Evolutionary conservation across 2,888 invertebrate species (phyloP).

Genomic region (Drosophila borborema): DNA sequence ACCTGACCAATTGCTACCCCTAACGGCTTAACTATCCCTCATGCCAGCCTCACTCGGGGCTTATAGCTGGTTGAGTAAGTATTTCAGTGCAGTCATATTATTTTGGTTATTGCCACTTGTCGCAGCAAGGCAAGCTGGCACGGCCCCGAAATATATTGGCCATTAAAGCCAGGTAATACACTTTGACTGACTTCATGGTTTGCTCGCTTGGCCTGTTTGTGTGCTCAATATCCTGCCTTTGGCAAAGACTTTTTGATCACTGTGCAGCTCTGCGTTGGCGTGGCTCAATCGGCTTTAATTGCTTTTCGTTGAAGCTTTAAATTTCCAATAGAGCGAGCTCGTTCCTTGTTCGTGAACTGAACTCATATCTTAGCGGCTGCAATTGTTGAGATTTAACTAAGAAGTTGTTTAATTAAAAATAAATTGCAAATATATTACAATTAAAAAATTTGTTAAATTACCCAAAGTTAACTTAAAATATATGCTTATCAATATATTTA

Average conservation of each 20-base stretch:
- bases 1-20: not conserved
- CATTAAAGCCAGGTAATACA: constrained; percentile 7
- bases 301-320: not conserved
- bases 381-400: too few species aligned
- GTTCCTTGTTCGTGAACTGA: too few species aligned
- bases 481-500: not conserved
- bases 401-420: too few species aligned
- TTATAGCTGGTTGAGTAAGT: constrained; percentile 7
- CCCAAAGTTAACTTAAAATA: too few species aligned
- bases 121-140: constrained; percentile 6
- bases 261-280: not conserved
- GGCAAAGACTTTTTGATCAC: not conserved
- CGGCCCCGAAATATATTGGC: not conserved
- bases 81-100: constrained; percentile 5
- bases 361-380: too few species aligned
- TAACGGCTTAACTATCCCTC: constrained; percentile 1
- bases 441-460: too few species aligned
- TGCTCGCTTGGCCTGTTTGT: not conserved
- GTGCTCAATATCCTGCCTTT: not conserved
- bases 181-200: not conserved
- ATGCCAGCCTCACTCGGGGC: not conserved
- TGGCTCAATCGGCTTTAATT: not conserved
- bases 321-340: too few species aligned
- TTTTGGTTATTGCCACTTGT: constrained; percentile 16
- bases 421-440: too few species aligned